Conservation (phyloP, 2,888 invertebrate species). For the Elegia similella region DNA sequence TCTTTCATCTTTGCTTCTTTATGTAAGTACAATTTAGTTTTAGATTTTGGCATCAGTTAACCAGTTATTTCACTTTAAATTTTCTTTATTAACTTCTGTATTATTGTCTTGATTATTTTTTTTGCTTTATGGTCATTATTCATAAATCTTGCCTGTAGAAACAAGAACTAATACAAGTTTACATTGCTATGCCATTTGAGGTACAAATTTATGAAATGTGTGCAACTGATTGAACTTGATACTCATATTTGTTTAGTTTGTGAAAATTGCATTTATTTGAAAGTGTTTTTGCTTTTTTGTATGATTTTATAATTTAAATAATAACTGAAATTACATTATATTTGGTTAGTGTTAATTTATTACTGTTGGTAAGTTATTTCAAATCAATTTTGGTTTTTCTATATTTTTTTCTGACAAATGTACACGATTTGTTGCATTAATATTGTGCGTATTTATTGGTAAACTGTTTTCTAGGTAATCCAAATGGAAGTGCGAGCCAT, state of each 20-base stretch:
- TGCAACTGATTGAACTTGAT: background rate
- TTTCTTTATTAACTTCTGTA: conserved; percentile 39
- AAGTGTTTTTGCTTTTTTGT: conserved; percentile 9
- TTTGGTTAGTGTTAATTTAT: conserved; percentile 74
- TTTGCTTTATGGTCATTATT: conserved; percentile 13
- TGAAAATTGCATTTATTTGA: conserved; percentile 2
- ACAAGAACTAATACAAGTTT: background rate
- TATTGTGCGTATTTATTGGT: conserved; percentile 59
- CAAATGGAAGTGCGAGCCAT: conserved; percentile 76
- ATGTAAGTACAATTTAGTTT: conserved; percentile 40
- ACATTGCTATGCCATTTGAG: background rate
- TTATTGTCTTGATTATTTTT: conserved; percentile 32
- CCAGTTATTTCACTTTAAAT: conserved; percentile 30
- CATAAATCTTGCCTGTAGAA: conserved; percentile 2
- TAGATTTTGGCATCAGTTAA: conserved; percentile 36
- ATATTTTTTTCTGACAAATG: conserved; percentile 29
- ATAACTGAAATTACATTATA: conserved; percentile 47
- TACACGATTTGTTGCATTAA: conserved; percentile 27
- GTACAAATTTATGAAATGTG: background rate
- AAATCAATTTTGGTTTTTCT: conserved; percentile 34
- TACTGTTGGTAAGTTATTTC: conserved; percentile 63
- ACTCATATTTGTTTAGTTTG: background rate
- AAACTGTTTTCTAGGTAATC: conserved; percentile 78
- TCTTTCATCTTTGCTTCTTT: conserved; percentile 28
- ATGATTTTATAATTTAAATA: conserved; percentile 27